A percentile compares a stretch with the other conserved stretches of the same genome.
Conservation (phyloP, 2,797 vertebrate species). For the Danionella dracula region DNA sequence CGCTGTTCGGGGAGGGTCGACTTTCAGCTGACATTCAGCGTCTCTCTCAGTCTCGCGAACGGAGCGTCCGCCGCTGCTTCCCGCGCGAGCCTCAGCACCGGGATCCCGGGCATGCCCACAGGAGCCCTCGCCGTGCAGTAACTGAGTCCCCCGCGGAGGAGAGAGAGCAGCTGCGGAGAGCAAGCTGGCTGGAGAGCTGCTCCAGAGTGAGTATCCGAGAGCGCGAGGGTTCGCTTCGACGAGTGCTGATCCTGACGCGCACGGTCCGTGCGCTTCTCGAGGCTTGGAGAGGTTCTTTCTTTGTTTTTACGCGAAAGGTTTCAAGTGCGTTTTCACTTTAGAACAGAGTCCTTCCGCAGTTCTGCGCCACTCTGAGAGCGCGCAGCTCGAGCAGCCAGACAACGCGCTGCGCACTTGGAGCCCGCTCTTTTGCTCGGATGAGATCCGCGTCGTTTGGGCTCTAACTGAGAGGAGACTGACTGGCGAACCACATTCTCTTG, state of each 20-base stretch:
- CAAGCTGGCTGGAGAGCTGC: constrained; percentile 36
- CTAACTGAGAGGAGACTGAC: not conserved
- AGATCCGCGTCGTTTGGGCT: no score
- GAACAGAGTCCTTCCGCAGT: not conserved
- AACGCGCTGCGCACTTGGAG: not conserved
- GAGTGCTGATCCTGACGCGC: not conserved
- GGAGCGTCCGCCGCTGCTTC: constrained; percentile 68
- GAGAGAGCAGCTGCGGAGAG: constrained; percentile 47
- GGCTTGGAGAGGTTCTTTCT: no score
- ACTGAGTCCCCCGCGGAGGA: constrained; percentile 55
- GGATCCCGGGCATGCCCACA: constrained; percentile 54
- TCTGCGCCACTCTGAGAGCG: not conserved
- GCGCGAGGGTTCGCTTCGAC: not conserved
- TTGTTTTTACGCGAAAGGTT: no score
- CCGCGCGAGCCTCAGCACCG: constrained; percentile 69
- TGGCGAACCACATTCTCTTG: not conserved
- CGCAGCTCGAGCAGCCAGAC: not conserved
- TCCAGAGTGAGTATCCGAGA: constrained; percentile 32
- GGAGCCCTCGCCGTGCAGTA: constrained; percentile 56
- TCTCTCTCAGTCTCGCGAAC: constrained; percentile 66
- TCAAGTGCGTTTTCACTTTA: no score
- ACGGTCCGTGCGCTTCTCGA: no score
- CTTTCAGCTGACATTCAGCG: constrained; percentile 78
- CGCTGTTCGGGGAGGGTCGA: constrained; percentile 74
- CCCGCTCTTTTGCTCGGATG: no score